These are phyloP conservation scores for Schmidtea mediterranea DNA, from an alignment of 1,140 invertebrate genomes.

Conservation along the genomic window DNA sequence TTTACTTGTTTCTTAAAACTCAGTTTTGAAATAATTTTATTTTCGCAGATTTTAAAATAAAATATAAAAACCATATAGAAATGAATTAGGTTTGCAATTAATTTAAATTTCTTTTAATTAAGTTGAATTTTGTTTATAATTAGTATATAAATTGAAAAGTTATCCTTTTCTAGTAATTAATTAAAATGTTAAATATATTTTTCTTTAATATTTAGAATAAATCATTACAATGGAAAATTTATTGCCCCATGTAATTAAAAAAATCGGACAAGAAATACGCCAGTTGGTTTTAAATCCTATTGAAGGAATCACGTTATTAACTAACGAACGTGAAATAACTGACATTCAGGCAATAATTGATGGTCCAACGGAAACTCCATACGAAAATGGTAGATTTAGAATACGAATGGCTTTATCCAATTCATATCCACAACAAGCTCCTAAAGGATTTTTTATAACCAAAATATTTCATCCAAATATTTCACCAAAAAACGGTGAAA, in stretches of 20 bases:
- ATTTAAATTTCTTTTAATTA: too few species aligned
- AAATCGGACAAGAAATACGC: conserved; percentile 51
- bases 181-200: too few species aligned
- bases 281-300: conserved; percentile 45
- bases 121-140: too few species aligned
- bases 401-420: conserved; percentile 66
- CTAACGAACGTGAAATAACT: conserved; percentile 65
- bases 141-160: too few species aligned
- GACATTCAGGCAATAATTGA: conserved; percentile 67
- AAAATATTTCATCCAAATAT: conserved; percentile 95
- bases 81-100: too few species aligned
- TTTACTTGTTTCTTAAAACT: too few species aligned
- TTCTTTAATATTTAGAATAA: too few species aligned
- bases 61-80: too few species aligned
- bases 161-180: too few species aligned
- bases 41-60: too few species aligned
- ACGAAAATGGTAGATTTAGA: conserved; percentile 33
- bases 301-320: conserved; percentile 56
- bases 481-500: conserved; percentile 55
- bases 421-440: conserved; percentile 66
- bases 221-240: conserved; percentile 42
- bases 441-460: conserved; percentile 75
- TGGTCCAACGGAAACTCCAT: conserved; percentile 38
- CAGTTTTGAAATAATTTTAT: too few species aligned
- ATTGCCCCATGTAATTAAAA: conserved; percentile 60